Percentiles rank a stretch among this genome's conserved stretches.
Evolutionary conservation across 2,797 vertebrate species (phyloP).

Genomic region (Heliangelus exortis): DNA sequence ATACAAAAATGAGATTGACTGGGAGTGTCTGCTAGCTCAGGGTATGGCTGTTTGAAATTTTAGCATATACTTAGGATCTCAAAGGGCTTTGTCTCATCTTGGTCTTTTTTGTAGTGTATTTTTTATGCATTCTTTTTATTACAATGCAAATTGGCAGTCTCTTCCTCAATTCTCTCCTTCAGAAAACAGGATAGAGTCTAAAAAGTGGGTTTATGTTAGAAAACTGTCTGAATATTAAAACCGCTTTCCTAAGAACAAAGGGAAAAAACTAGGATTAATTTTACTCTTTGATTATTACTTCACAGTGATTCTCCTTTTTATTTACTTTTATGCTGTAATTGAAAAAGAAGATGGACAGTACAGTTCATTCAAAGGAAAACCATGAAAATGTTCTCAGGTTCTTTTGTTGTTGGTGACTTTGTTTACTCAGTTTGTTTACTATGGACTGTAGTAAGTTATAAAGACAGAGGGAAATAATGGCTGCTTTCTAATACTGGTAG

Average conservation of each 20-base stretch:
- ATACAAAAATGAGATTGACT: neutral
- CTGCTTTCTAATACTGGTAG: slow-evolving; percentile 60
- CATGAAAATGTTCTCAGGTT: neutral
- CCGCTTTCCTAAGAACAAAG: neutral
- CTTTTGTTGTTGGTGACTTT: slow-evolving; percentile 59
- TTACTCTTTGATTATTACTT: slow-evolving; percentile 30
- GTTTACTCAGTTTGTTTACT: slow-evolving; percentile 53
- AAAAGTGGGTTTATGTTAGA: neutral
- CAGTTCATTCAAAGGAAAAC: slow-evolving; percentile 15
- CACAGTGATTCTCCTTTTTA: neutral
- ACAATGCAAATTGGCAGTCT: neutral
- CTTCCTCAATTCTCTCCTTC: neutral
- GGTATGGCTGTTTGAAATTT: slow-evolving; percentile 8
- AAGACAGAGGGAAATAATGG: slow-evolving; percentile 53
- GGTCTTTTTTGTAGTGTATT: neutral
- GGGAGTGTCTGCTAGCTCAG: neutral
- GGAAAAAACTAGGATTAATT: neutral
- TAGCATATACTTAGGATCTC: neutral
- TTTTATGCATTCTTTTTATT: neutral
- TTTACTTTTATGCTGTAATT: slow-evolving; percentile 41
- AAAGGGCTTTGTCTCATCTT: neutral
- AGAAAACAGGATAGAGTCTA: neutral
- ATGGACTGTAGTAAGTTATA: slow-evolving; percentile 33
- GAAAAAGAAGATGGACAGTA: slow-evolving; percentile 23
- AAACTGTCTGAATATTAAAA: neutral